Percentiles rank a stretch among this genome's conserved stretches.
Conservation (phyloP, 1,140 invertebrate species). For the Drosophila saltans region DNA sequence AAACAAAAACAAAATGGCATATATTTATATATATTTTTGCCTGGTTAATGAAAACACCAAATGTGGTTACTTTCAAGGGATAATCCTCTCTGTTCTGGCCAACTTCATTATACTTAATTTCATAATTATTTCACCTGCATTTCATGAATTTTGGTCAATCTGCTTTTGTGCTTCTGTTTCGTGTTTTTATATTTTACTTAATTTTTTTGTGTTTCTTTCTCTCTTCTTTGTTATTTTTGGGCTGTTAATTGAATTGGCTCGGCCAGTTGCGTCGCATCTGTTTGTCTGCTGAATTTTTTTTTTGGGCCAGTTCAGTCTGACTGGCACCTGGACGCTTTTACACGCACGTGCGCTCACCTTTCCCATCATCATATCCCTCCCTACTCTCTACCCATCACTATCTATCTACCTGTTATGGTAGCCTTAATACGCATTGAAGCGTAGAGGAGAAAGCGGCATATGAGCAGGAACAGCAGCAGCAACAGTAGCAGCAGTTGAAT, state of each 20-base stretch:
- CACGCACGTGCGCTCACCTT: slow-evolving; percentile 69
- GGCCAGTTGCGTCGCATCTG: background rate
- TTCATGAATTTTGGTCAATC: background rate
- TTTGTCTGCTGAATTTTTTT: background rate
- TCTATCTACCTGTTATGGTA: slow-evolving; percentile 21
- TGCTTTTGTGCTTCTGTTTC: background rate
- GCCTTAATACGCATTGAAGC: slow-evolving; percentile 70
- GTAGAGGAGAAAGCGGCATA: slow-evolving; percentile 50
- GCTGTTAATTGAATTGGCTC: slow-evolving; percentile 12
- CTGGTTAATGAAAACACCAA: no score
- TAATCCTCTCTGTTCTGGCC: background rate
- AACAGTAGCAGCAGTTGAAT: background rate
- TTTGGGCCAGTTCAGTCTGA: background rate
- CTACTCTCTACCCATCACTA: background rate
- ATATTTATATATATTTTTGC: no score
- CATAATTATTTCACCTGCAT: slow-evolving; percentile 11
- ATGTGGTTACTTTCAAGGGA: background rate
- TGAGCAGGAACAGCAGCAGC: slow-evolving; percentile 37
- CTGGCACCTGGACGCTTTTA: slow-evolving; percentile 50
- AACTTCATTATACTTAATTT: slow-evolving; percentile 6
- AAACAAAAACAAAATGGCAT: no score
- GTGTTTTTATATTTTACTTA: background rate
- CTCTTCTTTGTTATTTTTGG: slow-evolving; percentile 1
- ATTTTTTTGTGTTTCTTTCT: background rate
- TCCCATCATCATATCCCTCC: background rate